Evolutionary conservation across 2,888 invertebrate genomes (phyloP), one percentile per base, ranked within the genome.

Genomic region (Drepana falcataria): DNA sequence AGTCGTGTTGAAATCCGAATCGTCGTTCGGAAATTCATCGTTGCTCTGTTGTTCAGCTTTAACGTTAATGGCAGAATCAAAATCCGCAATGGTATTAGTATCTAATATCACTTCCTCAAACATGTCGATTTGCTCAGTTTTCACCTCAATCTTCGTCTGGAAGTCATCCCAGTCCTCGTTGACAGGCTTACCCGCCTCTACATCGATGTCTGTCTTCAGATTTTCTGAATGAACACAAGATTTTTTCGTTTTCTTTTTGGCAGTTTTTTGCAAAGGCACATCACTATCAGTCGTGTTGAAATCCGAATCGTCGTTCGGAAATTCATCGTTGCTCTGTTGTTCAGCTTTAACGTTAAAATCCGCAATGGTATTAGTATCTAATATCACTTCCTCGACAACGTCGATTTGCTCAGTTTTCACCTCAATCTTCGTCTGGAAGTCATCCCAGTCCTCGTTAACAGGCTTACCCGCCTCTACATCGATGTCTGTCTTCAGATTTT

Each of bases 121-220:
- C 66, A 9, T 44, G 2, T 65, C 67, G 2, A 61, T 59, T 2
- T 69, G 66, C 47, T 85, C 78, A 1, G 64, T 61, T 65, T 88
- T 87, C 0, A 71, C 55, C 2, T 75, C 67, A 51, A 9, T 40
- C 51, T 51, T 51, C 6, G 51, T 41, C 47, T 81, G 71, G 53
- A 88, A 85, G 4, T 70, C 73, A 1, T 87, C 83, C 89, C 88
- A 91, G 60, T 83, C 75, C 5, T 68, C 66, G 56, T 89, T 73
- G 0, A 86, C 73, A 0, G 90, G 88, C 64, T 83, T 85, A 1
- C 78, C 84, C 4, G 69, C 60, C 0, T 72, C 59, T 2, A 59
- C 53, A 1, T 57, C 2, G 2, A 49, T 54, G 59, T 63, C 54
- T 9, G 40, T 48, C 56, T 76, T 72, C 2, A 68, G 55, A 1